Conservation (phyloP, 1,140 invertebrate species). For the Caenorhabditis brenneri region DNA sequence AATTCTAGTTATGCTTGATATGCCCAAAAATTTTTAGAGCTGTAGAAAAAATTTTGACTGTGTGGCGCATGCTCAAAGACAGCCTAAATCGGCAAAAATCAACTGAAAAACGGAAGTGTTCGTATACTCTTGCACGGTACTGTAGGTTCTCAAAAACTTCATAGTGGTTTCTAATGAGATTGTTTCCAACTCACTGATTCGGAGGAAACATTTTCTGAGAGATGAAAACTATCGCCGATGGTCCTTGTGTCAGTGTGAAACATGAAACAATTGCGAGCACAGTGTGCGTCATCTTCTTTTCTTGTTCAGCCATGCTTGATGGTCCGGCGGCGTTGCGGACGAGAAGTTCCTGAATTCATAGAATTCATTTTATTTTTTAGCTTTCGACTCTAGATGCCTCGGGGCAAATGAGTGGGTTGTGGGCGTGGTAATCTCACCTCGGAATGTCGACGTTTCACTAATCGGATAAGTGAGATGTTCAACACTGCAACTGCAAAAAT, state of each 20-base stretch:
- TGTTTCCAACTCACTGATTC: constrained; percentile 23
- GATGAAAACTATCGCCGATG: constrained; percentile 43
- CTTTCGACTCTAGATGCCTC: background rate
- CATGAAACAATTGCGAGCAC: constrained; percentile 51
- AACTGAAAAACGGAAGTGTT: too few species aligned
- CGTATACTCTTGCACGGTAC: too few species aligned
- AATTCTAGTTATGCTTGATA: too few species aligned
- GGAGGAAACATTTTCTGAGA: constrained; percentile 5
- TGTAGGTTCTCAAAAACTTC: background rate
- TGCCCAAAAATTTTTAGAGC: too few species aligned
- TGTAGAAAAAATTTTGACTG: too few species aligned
- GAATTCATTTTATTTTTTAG: background rate
- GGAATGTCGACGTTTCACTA: constrained; percentile 47
- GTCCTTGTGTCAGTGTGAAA: constrained; percentile 53
- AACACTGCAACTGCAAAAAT: constrained; percentile 44
- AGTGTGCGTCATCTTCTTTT: constrained; percentile 50
- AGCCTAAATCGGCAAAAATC: too few species aligned
- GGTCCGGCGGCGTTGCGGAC: constrained; percentile 19
- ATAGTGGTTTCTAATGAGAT: background rate
- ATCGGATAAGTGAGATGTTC: constrained; percentile 48
- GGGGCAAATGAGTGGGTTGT: background rate
- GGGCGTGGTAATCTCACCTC: background rate
- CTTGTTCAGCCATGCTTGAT: constrained; percentile 46
- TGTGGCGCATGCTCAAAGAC: too few species aligned
- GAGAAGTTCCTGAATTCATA: constrained; percentile 39